These are phyloP conservation scores for Temnothorax unifasciatus DNA, from an alignment of 2,888 invertebrate genomes.

Conservation along the genomic window DNA sequence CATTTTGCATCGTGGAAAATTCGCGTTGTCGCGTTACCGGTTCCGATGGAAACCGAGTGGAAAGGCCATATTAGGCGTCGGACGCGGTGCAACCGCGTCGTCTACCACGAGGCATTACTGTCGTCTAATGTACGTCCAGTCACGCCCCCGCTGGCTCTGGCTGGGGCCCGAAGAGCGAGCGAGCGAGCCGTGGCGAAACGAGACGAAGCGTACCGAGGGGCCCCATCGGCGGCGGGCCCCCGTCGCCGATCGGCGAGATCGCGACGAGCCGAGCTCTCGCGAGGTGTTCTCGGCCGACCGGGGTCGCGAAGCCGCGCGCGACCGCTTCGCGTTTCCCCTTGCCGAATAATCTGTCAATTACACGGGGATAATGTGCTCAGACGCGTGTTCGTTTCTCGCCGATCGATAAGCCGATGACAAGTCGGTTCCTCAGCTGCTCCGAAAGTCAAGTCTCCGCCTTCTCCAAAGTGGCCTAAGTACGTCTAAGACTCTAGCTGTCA, in stretches of 20 bases:
- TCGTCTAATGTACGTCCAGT: constrained; percentile 70
- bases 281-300: constrained; percentile 63
- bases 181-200: constrained; percentile 70
- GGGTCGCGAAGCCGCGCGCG: constrained; percentile 47
- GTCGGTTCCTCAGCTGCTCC: constrained; percentile 59
- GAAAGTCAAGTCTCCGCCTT: constrained; percentile 36
- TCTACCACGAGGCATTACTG: constrained; percentile 64
- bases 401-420: constrained; percentile 47
- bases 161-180: constrained; percentile 37
- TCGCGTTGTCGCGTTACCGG: neutral
- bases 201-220: constrained; percentile 67
- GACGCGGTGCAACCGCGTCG: constrained; percentile 43
- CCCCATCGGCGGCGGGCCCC: constrained; percentile 41
- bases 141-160: constrained; percentile 72
- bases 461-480: constrained; percentile 58
- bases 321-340: constrained; percentile 39
- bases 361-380: neutral
- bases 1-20: neutral
- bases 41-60: constrained; percentile 18
- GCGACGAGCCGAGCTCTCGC: constrained; percentile 64
- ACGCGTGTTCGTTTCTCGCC: neutral
- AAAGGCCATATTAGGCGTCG: constrained; percentile 55
- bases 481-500: constrained; percentile 64
- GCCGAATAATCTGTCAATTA: neutral
- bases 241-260: constrained; percentile 59